phyloP scores from a whole-genome alignment of 2,113 vertebrate genomes.

The Pelobates fuscus region DNA sequence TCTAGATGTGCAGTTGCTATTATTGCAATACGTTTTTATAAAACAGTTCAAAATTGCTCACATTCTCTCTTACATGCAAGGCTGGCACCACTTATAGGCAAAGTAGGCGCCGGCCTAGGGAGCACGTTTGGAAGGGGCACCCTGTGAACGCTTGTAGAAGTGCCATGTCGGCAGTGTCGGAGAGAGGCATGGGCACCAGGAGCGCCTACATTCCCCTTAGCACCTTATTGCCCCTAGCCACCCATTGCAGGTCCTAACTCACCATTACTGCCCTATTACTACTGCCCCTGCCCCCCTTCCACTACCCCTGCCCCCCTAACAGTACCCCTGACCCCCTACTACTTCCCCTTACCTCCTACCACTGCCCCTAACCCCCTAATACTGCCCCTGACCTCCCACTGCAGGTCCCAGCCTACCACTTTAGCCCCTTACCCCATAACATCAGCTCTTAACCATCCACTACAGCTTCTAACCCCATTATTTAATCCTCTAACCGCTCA shows the following conservation, averaged over 20 bases:
- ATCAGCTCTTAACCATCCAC: background rate
- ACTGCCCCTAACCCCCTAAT: background rate
- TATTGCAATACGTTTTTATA: too few relatives aligned
- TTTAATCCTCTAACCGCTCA: background rate
- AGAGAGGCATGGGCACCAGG: too few relatives aligned
- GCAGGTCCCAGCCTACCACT: background rate
- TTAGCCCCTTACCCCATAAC: background rate
- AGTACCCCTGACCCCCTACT: background rate
- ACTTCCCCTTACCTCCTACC: background rate
- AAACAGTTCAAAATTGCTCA: too few relatives aligned
- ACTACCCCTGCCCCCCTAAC: background rate
- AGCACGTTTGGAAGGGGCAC: too few relatives aligned
- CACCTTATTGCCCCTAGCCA: background rate
- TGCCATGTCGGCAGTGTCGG: too few relatives aligned
- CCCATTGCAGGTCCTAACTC: background rate
- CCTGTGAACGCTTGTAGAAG: too few relatives aligned
- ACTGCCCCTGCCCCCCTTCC: background rate
- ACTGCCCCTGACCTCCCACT: background rate
- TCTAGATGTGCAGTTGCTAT: too few relatives aligned
- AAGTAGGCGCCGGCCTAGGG: too few relatives aligned
- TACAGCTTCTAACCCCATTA: background rate
- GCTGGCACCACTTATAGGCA: too few relatives aligned
- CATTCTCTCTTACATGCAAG: too few relatives aligned
- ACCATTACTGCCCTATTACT: background rate
- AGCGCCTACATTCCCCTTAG: too few relatives aligned